Evolutionary conservation across 1,140 invertebrate species (phyloP), one percentile per base, ranked within the genome.

Genomic region (Geopemphigus sp.): DNA sequence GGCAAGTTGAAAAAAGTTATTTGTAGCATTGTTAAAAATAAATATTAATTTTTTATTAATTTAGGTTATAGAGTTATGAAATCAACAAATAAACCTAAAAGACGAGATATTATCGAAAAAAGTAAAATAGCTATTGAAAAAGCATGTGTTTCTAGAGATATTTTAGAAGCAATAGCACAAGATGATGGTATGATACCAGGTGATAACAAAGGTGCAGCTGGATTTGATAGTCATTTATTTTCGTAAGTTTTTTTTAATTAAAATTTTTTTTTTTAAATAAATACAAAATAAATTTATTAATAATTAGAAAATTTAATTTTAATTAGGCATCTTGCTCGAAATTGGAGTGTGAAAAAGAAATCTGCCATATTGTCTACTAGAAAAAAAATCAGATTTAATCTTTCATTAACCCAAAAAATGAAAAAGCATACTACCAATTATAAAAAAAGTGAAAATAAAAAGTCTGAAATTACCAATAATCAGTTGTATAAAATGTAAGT

Each of bases 171-270:
- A 19, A 29, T 81, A 0, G 59, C 64, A 12, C 76, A 84, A 61
- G 91, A 92, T 82, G 85, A 83, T 45, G 91, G 91, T 5, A 82
- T 85, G 22, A 85, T 93, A 39, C 93, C 92, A 1, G 93, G 93
- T 1, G 92, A 94, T 86, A 86, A 86, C 11, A 85, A 87, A 80
- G 93, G 93, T 1, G 92, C 92, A 8, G 92, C 88, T 61, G 93
- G 93, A 10, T 85, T 92, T 0, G 91, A 93, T 84, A 92, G 92
- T 0, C 85, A 88, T 1, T 85, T 93, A 50, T 94, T 90, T 85
- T 84, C 90, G 47, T 87, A 83, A 84, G 85, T 85, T 22, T 81
- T 47, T 57, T 32, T 32, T 1, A 12, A 53, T 73, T 4, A n/a
- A n/a, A n/a, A n/a, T n/a, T n/a, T n/a, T n/a, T n/a, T n/a, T n/a